Percentiles rank a stretch among this genome's conserved stretches.
phyloP scores from a whole-genome alignment of 2,888 invertebrate species.

The Monopis laevigella region DNA sequence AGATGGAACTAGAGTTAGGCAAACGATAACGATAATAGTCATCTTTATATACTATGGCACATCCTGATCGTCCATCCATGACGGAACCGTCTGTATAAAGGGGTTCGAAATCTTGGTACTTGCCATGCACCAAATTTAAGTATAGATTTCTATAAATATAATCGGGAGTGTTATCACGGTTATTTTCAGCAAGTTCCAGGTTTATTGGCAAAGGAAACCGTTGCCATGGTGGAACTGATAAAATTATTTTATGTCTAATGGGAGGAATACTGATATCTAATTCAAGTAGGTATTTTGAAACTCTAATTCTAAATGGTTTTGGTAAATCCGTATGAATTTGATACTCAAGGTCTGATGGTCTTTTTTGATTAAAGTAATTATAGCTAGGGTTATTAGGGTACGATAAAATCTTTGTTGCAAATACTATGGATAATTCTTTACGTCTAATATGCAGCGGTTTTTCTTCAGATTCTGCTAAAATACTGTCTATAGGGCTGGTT shows the following conservation, averaged over 20 bases:
- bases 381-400: background rate
- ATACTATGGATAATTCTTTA: background rate
- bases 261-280: background rate
- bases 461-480: slow-evolving; percentile 1
- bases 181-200: too few species aligned
- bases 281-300: background rate
- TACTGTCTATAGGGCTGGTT: background rate
- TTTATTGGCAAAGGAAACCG: background rate
- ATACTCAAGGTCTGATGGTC: too few species aligned
- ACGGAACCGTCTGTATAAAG: slow-evolving; percentile 9
- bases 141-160: too few species aligned
- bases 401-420: background rate
- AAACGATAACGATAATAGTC: slow-evolving; percentile 5
- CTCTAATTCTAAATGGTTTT: background rate
- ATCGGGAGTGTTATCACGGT: too few species aligned
- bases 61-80: slow-evolving; percentile 3
- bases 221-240: background rate
- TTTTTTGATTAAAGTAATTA: background rate
- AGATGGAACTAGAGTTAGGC: slow-evolving; percentile 3
- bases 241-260: background rate
- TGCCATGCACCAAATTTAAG: background rate
- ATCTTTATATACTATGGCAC: background rate
- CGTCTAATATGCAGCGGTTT: background rate
- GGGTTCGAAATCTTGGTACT: background rate
- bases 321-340: background rate